These are phyloP conservation scores for Acanthochromis polyacanthus DNA, from an alignment of 2,113 vertebrate species.

Conservation along the genomic window DNA sequence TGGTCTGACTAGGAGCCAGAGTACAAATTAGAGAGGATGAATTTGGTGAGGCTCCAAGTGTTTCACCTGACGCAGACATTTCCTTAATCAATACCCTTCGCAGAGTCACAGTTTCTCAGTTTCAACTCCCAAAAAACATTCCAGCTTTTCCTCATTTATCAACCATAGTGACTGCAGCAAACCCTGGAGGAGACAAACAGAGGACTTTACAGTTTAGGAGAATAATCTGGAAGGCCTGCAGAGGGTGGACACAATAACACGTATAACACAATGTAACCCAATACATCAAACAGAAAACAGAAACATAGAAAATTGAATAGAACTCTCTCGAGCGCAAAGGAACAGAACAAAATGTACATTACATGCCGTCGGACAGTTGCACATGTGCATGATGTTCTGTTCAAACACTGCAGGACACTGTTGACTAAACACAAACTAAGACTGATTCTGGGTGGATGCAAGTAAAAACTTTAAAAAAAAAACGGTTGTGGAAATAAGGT, in stretches of 20 bases:
- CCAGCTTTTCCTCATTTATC: slow-evolving; percentile 41
- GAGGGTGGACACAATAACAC: slow-evolving; percentile 1
- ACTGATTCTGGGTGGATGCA: neutral
- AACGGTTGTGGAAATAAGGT: too few species aligned
- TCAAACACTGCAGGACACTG: neutral
- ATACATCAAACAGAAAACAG: slow-evolving; percentile 11
- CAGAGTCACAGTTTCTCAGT: slow-evolving; percentile 38
- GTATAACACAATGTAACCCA: neutral
- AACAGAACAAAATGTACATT: neutral
- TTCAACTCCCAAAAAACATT: slow-evolving; percentile 45
- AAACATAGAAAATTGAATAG: neutral
- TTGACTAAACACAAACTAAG: too few species aligned
- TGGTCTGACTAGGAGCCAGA: slow-evolving; percentile 61
- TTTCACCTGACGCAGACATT: slow-evolving; percentile 65
- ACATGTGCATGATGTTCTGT: neutral
- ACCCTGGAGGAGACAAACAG: slow-evolving; percentile 12
- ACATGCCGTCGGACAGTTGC: neutral
- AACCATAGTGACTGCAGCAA: slow-evolving; percentile 39
- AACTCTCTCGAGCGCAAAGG: neutral
- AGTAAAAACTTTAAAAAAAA: too few species aligned
- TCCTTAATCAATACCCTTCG: slow-evolving; percentile 57
- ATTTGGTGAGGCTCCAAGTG: slow-evolving; percentile 56
- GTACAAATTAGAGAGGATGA: slow-evolving; percentile 63
- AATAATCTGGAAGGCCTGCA: slow-evolving; percentile 1
- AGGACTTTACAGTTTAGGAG: neutral